A percentile compares a stretch with the other conserved stretches of the same genome.
phyloP scores from a whole-genome alignment of 2,113 vertebrate species.

The Regulus satrapa region DNA sequence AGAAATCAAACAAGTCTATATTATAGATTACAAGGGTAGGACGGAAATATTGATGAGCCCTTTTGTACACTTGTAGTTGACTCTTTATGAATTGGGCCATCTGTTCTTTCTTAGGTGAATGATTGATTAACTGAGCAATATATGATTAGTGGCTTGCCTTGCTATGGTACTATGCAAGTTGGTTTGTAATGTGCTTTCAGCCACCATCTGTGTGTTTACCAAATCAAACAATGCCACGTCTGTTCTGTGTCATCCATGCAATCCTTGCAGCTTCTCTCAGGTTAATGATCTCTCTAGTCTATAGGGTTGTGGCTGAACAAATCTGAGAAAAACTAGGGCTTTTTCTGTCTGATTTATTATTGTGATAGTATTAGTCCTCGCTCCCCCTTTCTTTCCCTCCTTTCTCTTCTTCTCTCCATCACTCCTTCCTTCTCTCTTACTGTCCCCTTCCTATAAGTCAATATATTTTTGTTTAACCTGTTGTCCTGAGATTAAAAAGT shows the following conservation, averaged over 20 bases:
- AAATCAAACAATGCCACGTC: background rate
- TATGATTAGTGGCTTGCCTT: slow-evolving; percentile 2
- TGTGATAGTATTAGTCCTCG: background rate
- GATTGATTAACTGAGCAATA: slow-evolving; percentile 24
- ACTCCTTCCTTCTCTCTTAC: background rate
- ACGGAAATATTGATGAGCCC: background rate
- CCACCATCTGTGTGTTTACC: background rate
- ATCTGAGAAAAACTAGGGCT: background rate
- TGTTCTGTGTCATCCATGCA: background rate
- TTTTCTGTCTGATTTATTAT: background rate
- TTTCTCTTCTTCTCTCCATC: fast-evolving
- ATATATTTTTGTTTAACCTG: background rate
- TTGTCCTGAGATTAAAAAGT: background rate
- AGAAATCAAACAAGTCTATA: background rate
- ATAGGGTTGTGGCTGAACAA: background rate
- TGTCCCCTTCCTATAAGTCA: background rate
- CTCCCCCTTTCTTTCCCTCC: background rate
- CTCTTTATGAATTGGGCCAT: slow-evolving; percentile 7
- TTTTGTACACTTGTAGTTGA: background rate
- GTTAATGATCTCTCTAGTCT: background rate
- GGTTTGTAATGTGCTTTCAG: background rate
- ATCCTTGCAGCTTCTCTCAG: background rate
- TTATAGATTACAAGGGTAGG: background rate
- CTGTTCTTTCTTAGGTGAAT: slow-evolving; percentile 13
- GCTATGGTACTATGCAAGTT: background rate